Evolutionary conservation across 2,113 vertebrate species (phyloP), one percentile per base, ranked within the genome.

Genomic region (Hippocampus guttulatus): DNA sequence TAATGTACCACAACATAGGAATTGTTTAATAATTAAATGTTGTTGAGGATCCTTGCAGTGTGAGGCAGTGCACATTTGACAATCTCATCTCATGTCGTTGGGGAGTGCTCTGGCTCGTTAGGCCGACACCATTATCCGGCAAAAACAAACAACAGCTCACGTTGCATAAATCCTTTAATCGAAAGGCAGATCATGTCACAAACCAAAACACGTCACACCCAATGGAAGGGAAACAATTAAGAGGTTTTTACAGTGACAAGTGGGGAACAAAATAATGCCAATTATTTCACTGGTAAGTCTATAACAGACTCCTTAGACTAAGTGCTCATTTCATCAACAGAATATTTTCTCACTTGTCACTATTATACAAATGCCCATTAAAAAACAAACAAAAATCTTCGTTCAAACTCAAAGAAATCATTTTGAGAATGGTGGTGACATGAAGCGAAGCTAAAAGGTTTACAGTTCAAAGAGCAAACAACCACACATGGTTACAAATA

Each of bases 161-260:
- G 66, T 82, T 84, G 85, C 77, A 73, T 79, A 52, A 84, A 27
- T 85, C 70, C 68, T 87, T 89, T 89, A 88, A 88, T 87, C 80
- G 82, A 65, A 84, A 78, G 67, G 27, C 75, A 79, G 80, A 76
- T 65, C 30, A 80, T 75, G 65, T 80, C 81, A 89, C 84, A 87
- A 85, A 84, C 73, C 25, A 52, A 81, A 81, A 81, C 75, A 81
- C 75, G 69, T 81, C 81, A 81, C 75, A 76, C 23, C 70, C 40
- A 57, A 47, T 67, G 74, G 75, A 47, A 64, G 75, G 63, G 40
- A 52, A 72, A 76, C 51, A 74, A 68, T 66, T 70, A 69, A 63
- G 61, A 51, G 18, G 51, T 69, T 41, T 41, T 68, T 68, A 51
- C 33, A 63, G 30, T 63, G 33, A 41, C 61, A 63, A 14, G 11